Evolutionary conservation across 2,888 invertebrate genomes (phyloP).

Genomic region (Didymodactylos carnosus): DNA sequence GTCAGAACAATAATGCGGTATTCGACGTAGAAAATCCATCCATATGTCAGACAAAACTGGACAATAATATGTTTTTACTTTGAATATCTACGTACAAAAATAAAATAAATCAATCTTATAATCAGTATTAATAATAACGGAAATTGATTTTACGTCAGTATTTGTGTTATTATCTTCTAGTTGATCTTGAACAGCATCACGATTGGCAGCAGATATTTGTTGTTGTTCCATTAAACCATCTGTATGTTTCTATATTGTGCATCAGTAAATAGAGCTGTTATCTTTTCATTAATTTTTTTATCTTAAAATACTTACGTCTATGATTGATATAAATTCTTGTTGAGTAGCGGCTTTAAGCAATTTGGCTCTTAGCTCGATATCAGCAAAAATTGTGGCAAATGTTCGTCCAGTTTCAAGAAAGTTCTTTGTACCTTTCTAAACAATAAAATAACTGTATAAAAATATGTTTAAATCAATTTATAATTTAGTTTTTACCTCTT

Average conservation of each 20-base stretch:
- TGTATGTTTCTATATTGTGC: background rate
- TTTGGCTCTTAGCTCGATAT: conserved; percentile 41
- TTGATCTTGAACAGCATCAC: background rate
- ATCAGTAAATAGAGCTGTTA: no score
- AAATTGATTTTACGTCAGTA: background rate
- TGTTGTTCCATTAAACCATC: background rate
- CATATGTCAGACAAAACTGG: conserved; percentile 35
- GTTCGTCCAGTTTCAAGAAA: conserved; percentile 43
- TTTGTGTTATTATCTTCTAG: background rate
- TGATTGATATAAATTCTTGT: conserved; percentile 37
- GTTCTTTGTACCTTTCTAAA: conserved; percentile 44
- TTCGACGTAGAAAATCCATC: conserved; percentile 37
- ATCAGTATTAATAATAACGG: background rate
- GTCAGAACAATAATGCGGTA: conserved; percentile 40
- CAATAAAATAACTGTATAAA: conserved; percentile 19
- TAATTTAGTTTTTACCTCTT: conserved; percentile 33
- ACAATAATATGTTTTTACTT: conserved; percentile 16
- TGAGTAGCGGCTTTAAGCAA: conserved; percentile 39
- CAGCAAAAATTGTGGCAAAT: conserved; percentile 43
- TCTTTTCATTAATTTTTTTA: no score
- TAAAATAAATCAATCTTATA: no score
- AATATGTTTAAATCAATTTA: no score
- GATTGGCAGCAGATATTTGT: background rate
- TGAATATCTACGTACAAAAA: background rate
- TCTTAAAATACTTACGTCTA: conserved; percentile 17